Percentiles rank a stretch among this genome's conserved stretches.
Evolutionary conservation across 2,888 invertebrate genomes (phyloP).

Genomic region (Sisyra terminalis): DNA sequence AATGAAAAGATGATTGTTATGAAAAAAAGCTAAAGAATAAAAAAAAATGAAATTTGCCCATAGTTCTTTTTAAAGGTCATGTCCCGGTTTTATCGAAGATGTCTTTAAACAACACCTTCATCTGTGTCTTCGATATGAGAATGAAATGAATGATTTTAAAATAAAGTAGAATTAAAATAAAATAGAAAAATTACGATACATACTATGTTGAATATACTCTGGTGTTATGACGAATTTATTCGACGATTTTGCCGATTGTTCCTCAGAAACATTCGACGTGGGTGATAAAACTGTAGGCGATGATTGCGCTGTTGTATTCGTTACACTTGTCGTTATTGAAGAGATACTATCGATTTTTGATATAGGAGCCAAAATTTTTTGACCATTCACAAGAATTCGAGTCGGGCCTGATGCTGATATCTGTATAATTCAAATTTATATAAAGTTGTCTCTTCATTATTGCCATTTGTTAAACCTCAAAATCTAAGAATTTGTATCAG

Average conservation of each 20-base stretch:
- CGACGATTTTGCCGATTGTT: conserved; percentile 21
- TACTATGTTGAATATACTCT: conserved; percentile 89
- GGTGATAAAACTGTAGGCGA: conserved; percentile 11
- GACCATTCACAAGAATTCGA: conserved; percentile 12
- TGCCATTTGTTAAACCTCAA: too few species aligned
- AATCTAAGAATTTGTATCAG: too few species aligned
- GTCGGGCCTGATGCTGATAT: conserved; percentile 2
- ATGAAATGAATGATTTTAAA: too few species aligned
- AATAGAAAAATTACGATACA: conserved; percentile 26
- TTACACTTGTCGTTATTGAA: conserved; percentile 6
- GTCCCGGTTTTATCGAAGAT: neutral
- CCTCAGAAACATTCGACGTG: conserved; percentile 23
- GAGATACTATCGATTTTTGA: neutral
- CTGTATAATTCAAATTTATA: too few species aligned
- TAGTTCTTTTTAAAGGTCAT: neutral
- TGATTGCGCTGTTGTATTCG: conserved; percentile 10
- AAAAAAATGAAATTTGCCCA: neutral
- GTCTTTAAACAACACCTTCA: neutral
- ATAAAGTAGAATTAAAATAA: neutral
- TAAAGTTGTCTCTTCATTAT: too few species aligned
- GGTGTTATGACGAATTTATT: conserved; percentile 75
- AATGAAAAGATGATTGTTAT: neutral
- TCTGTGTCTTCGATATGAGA: neutral
- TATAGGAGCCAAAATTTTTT: conserved; percentile 8
- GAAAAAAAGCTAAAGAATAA: conserved; percentile 3